Conservation (phyloP, 2,113 vertebrate species). For the Rhodinocichla rosea region DNA sequence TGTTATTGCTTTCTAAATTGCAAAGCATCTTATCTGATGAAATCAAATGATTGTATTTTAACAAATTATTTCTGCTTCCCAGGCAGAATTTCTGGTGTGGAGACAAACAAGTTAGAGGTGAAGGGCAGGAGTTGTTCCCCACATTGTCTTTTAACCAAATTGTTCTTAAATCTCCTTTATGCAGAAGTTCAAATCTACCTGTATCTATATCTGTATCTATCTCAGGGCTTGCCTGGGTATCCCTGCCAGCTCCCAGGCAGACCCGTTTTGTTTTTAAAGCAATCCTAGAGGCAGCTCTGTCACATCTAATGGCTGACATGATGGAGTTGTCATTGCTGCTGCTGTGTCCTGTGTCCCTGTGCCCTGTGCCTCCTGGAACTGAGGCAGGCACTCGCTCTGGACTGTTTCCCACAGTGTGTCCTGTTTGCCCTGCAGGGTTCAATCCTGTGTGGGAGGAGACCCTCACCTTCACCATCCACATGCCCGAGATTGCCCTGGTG, state of each 20-base stretch:
- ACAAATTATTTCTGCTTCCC: background rate
- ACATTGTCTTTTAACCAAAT: background rate
- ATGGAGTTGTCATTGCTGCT: background rate
- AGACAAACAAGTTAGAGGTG: background rate
- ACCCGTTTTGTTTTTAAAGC: background rate
- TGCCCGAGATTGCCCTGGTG: constrained; percentile 93
- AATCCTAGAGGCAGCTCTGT: background rate
- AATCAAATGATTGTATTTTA: background rate
- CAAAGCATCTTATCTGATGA: background rate
- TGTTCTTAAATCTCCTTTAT: background rate
- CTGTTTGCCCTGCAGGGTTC: constrained; percentile 79
- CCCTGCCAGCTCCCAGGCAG: background rate
- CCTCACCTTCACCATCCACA: constrained; percentile 93
- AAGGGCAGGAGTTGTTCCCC: background rate
- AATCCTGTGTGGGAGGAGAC: constrained; percentile 99
- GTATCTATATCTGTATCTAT: background rate
- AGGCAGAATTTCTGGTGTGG: background rate
- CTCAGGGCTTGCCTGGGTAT: background rate
- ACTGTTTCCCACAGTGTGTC: background rate
- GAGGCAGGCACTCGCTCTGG: background rate
- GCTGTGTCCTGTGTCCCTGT: background rate
- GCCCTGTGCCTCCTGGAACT: background rate
- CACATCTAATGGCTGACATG: rapidly evolving
- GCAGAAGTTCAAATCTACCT: background rate
- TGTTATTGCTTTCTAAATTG: background rate